Evolutionary conservation across 2,888 invertebrate genomes (phyloP).

Genomic region (Drosophila paranaensis): DNA sequence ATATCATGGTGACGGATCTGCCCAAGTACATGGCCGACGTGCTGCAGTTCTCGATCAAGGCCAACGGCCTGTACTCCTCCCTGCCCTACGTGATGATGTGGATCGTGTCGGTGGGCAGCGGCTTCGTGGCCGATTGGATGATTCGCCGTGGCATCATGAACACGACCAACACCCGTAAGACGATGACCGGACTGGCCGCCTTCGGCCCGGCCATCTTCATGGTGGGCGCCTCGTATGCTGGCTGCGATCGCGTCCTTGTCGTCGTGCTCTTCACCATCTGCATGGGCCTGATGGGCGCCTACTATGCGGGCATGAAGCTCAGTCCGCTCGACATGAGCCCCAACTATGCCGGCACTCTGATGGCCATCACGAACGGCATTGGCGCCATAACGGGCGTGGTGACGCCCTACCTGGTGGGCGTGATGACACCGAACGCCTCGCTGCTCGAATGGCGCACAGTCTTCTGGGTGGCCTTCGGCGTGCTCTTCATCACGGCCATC

Average conservation of each 20-base stretch:
- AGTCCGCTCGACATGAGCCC: slow-evolving; percentile 89
- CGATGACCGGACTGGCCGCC: slow-evolving; percentile 89
- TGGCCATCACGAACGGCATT: slow-evolving; percentile 90
- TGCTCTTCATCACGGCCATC: slow-evolving; percentile 89
- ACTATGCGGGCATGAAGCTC: slow-evolving; percentile 90
- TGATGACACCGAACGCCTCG: slow-evolving; percentile 88
- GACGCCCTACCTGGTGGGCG: slow-evolving; percentile 89
- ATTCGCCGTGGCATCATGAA: slow-evolving; percentile 87
- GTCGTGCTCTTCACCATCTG: slow-evolving; percentile 88
- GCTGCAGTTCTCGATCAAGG: slow-evolving; percentile 87
- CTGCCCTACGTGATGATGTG: slow-evolving; percentile 88
- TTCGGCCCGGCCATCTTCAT: slow-evolving; percentile 89
- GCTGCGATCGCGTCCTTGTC: slow-evolving; percentile 87
- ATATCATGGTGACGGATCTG: slow-evolving; percentile 88
- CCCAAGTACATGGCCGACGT: slow-evolving; percentile 88
- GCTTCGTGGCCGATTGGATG: slow-evolving; percentile 89
- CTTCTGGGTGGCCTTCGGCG: slow-evolving; percentile 91
- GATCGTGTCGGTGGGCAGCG: slow-evolving; percentile 87
- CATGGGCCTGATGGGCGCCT: slow-evolving; percentile 90
- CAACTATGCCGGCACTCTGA: slow-evolving; percentile 88
- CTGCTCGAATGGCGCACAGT: slow-evolving; percentile 90
- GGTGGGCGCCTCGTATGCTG: slow-evolving; percentile 89
- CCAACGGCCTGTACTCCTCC: slow-evolving; percentile 87
- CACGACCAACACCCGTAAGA: slow-evolving; percentile 82
- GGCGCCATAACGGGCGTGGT: slow-evolving; percentile 90